Percentiles rank a stretch among this genome's conserved stretches.
Conservation (phyloP, 2,797 vertebrate species). For the Sarcophilus harrisii region DNA sequence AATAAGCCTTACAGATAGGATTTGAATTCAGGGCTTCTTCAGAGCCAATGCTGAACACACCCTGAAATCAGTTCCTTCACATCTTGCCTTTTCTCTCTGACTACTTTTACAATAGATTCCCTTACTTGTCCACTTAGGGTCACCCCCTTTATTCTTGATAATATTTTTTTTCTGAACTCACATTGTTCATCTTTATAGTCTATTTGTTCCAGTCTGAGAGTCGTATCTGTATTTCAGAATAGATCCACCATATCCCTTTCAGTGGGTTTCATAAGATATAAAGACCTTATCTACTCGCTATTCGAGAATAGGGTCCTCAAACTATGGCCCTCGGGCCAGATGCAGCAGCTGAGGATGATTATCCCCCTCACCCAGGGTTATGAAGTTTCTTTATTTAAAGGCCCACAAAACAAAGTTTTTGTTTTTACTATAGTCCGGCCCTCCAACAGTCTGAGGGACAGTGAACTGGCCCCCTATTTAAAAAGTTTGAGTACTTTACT, state of each 20-base stretch:
- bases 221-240: not conserved
- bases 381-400: too few species aligned
- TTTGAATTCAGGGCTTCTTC: not conserved
- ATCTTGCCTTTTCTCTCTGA: not conserved
- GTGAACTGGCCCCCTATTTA: too few species aligned
- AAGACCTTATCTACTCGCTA: constrained; percentile 23
- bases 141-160: not conserved
- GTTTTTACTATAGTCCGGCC: too few species aligned
- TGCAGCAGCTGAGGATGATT: too few species aligned
- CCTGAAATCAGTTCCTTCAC: not conserved
- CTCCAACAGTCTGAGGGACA: too few species aligned
- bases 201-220: not conserved
- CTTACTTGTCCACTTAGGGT: not conserved
- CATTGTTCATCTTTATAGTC: not conserved
- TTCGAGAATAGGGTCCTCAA: too few species aligned
- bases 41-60: not conserved
- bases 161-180: constrained; percentile 23
- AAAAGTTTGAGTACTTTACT: too few species aligned
- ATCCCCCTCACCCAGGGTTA: too few species aligned
- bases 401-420: too few species aligned
- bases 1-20: not conserved
- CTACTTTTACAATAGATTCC: not conserved
- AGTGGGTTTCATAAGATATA: not conserved
- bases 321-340: too few species aligned
- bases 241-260: not conserved